phyloP scores from a whole-genome alignment of 2,888 invertebrate species.

The Sphaerophoria rueppellii region DNA sequence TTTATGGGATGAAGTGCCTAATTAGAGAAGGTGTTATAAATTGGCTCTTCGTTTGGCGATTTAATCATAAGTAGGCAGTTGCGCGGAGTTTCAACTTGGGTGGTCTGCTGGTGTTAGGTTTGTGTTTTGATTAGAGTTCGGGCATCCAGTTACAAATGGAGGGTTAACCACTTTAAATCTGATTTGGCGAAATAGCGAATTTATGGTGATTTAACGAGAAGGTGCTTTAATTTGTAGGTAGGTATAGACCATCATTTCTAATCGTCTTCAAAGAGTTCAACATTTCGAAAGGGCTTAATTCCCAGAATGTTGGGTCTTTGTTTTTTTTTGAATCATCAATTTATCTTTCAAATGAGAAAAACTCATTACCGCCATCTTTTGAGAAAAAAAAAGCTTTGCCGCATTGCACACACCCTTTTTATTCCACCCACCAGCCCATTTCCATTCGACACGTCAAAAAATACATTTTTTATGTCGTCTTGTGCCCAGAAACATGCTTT shows the following conservation, averaged over 20 bases:
- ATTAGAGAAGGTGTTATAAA: constrained; percentile 46
- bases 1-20: constrained; percentile 27
- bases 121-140: too few species aligned
- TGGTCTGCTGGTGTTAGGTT: neutral
- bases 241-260: too few species aligned
- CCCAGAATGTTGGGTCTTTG: too few species aligned
- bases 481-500: constrained; percentile 46
- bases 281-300: too few species aligned
- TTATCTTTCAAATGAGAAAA: too few species aligned
- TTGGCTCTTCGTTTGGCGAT: constrained; percentile 39
- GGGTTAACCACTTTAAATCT: neutral
- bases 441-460: neutral
- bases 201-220: too few species aligned
- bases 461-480: constrained; percentile 9
- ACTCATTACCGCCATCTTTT: too few species aligned
- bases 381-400: too few species aligned
- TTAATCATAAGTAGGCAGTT: constrained; percentile 40
- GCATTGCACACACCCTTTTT: neutral
- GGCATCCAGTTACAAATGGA: neutral
- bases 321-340: too few species aligned
- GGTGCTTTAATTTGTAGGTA: too few species aligned
- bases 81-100: neutral
- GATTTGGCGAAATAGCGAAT: neutral
- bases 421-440: neutral
- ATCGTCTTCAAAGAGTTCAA: too few species aligned